Evolutionary conservation across 2,888 invertebrate species (phyloP), one percentile per base, ranked within the genome.

Genomic region (Parasteatoda lunata): DNA sequence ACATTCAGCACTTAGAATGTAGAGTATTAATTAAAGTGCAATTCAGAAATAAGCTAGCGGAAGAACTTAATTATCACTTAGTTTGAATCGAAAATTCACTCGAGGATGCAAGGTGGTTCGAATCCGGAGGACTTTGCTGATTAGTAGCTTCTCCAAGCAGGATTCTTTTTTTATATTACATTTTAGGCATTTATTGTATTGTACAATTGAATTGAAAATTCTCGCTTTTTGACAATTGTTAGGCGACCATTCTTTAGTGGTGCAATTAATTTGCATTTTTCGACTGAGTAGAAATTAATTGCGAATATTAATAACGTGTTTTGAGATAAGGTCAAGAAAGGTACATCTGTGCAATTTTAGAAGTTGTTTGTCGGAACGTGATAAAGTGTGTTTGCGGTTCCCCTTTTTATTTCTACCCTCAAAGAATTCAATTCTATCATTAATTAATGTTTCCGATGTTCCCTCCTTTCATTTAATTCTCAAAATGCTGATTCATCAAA

Each of bases 221-320:
- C 72, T 71, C 73, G 73, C 54, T 48, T 73, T 70, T 66, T 68
- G 68, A 73, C 51, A 65, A 68, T 64, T 68, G 72, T 72, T 77
- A 77, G n/a, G 68, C 66, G 59, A 69, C 54, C 54, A 68, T 69
- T 59, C 75, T 69, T 75, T 69, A 48, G 71, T 15, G 51, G 77
- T 79, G 79, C 84, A 85, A 79, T 85, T 85, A 85, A 85, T 79
- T 85, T 85, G 68, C 79, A 85, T 85, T 85, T 85, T 85, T 79
- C 84, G 84, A 52, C 49, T 85, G 79, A 85, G 84, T 79, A 68
- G 84, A 85, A 85, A 79, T 85, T 85, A 85, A 85, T 85, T 85
- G 84, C 76, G 84, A 85, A 85, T 85, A 85, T 85, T 85, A 85
- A 79, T 79, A 79, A 73, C 84, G 79, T 48, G 65, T 73, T 64